phyloP scores from a whole-genome alignment of 1,140 invertebrate species.

The Aleiodes sp. region DNA sequence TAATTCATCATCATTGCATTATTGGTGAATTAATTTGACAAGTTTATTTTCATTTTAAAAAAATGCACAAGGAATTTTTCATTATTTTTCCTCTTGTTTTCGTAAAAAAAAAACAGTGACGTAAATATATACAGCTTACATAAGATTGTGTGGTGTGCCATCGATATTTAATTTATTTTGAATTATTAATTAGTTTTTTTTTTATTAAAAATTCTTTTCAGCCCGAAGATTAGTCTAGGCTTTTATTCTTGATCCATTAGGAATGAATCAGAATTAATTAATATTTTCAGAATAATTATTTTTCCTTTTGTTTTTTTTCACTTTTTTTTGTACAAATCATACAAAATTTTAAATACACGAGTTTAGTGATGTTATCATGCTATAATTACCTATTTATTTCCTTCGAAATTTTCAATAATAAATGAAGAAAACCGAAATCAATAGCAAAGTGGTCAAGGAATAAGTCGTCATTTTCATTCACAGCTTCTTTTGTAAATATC shows the following conservation, averaged over 20 bases:
- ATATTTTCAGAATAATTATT: slow-evolving; percentile 8
- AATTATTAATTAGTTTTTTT: no score
- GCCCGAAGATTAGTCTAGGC: neutral
- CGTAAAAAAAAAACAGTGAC: slow-evolving; percentile 26
- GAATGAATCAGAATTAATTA: neutral
- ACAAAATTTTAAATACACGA: slow-evolving; percentile 27
- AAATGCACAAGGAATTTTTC: no score
- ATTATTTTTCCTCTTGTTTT: neutral
- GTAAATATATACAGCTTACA: slow-evolving; percentile 24
- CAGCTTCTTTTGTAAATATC: no score
- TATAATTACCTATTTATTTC: neutral
- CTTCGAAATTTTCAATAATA: slow-evolving; percentile 4
- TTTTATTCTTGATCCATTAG: neutral
- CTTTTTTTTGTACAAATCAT: slow-evolving; percentile 26
- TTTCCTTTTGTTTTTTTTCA: neutral
- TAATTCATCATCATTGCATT: neutral
- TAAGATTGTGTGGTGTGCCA: slow-evolving; percentile 5
- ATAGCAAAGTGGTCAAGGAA: no score
- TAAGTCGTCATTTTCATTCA: no score
- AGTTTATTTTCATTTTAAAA: neutral
- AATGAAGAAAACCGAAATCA: no score
- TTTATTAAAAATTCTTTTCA: neutral
- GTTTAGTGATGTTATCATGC: slow-evolving; percentile 14
- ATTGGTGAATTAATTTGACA: neutral
- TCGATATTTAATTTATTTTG: slow-evolving; percentile 6